phyloP scores from a whole-genome alignment of 2,113 vertebrate genomes.

The Mastomys coucha region DNA sequence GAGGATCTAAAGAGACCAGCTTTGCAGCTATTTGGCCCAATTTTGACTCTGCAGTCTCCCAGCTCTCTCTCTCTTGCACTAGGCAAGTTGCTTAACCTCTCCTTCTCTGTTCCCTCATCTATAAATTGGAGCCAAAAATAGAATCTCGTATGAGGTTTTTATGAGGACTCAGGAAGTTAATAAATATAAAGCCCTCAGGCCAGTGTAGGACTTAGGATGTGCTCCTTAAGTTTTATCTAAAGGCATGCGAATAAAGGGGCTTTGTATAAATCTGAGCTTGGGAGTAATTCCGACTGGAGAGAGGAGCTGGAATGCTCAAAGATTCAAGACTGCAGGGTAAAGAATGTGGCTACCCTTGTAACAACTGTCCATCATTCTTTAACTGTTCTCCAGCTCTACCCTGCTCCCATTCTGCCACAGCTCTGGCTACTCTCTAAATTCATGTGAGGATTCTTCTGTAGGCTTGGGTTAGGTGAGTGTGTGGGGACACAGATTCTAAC shows the following conservation, averaged over 20 bases:
- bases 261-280: not conserved
- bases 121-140: not conserved
- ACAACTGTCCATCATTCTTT: not conserved
- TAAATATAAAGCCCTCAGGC: not conserved
- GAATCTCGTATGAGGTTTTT: not conserved
- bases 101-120: not conserved
- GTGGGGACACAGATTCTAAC: not conserved
- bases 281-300: not conserved
- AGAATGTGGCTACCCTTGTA: not conserved
- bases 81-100: not conserved
- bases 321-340: not conserved
- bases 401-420: not conserved
- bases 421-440: not conserved
- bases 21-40: not conserved
- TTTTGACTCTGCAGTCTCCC: not conserved
- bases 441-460: not conserved
- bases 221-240: not conserved
- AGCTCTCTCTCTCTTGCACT: not conserved
- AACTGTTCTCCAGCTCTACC: not conserved
- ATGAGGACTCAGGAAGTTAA: conserved; percentile 22
- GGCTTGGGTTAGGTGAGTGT: not conserved
- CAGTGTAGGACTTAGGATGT: not conserved
- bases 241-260: not conserved
- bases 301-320: not conserved
- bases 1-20: not conserved